phyloP scores from a whole-genome alignment of 2,888 invertebrate genomes.

The Zygaena filipendulae region DNA sequence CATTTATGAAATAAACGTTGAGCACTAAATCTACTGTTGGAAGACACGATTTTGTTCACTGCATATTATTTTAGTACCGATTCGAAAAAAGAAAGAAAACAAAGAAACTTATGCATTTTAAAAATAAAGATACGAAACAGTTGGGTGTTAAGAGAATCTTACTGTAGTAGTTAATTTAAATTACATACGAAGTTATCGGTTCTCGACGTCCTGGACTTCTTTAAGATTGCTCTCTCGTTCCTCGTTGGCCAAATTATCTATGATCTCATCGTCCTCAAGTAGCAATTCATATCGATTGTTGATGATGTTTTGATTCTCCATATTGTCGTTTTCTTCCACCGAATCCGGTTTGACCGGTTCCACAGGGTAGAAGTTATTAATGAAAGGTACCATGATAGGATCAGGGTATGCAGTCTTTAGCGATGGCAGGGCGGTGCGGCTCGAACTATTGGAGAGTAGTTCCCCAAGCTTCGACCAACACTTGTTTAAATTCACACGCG shows the following conservation, averaged over 20 bases:
- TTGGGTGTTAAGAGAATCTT: constrained; percentile 22
- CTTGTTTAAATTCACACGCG: constrained; percentile 72
- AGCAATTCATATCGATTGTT: constrained; percentile 52
- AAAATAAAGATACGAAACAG: constrained; percentile 10
- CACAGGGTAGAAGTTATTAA: constrained; percentile 48
- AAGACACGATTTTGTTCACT: constrained; percentile 68
- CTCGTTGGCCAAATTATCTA: constrained; percentile 70
- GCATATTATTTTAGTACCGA: constrained; percentile 39
- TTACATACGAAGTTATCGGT: constrained; percentile 57
- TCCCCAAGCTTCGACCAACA: constrained; percentile 73
- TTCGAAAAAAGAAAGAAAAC: constrained; percentile 19
- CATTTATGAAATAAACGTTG: constrained; percentile 31
- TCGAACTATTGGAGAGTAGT: constrained; percentile 55
- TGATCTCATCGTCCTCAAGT: constrained; percentile 49
- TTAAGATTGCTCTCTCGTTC: constrained; percentile 64
- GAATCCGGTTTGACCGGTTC: constrained; percentile 51
- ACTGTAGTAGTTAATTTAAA: constrained; percentile 33
- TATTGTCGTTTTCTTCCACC: constrained; percentile 51
- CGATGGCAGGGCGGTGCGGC: constrained; percentile 56
- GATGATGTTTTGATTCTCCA: constrained; percentile 54
- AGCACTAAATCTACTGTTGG: constrained; percentile 53
- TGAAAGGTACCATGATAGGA: constrained; percentile 48
- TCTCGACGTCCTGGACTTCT: constrained; percentile 35
- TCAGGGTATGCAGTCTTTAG: constrained; percentile 55
- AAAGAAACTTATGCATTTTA: constrained; percentile 12